Conservation (phyloP, 2,888 invertebrate genomes). For the Scaptomyza flava region DNA sequence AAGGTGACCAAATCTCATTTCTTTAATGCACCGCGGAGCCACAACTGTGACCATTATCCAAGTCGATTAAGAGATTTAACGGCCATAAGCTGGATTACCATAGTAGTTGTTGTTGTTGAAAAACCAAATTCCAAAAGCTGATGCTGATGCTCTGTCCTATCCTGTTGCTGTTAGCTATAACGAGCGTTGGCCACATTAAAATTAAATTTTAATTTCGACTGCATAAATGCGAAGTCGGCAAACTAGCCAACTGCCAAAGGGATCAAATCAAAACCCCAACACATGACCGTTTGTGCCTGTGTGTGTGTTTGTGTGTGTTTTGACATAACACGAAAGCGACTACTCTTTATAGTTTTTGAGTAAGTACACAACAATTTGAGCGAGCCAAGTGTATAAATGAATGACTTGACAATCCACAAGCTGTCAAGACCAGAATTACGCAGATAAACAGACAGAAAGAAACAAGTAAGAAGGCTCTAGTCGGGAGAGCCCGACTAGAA, state of each 20-base stretch:
- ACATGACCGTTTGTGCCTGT: conserved; percentile 9
- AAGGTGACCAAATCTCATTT: conserved; percentile 60
- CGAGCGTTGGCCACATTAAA: conserved; percentile 40
- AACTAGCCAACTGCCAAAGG: conserved; percentile 20
- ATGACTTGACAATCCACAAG: conserved; percentile 57
- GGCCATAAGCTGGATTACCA: conserved; percentile 37
- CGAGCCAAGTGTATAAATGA: conserved; percentile 65
- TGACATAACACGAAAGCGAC: conserved; percentile 59
- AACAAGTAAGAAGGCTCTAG: too few relatives aligned
- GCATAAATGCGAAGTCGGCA: conserved; percentile 30
- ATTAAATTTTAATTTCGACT: conserved; percentile 61
- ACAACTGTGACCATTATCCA: conserved; percentile 62
- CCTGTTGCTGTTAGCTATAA: conserved; percentile 5
- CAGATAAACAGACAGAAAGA: conserved; percentile 8
- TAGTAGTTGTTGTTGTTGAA: background rate
- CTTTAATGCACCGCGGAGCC: conserved; percentile 4
- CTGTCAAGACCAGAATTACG: conserved; percentile 24
- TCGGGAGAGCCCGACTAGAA: too few relatives aligned
- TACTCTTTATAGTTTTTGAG: conserved; percentile 64
- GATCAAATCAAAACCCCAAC: conserved; percentile 59
- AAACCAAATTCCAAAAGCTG: conserved; percentile 14
- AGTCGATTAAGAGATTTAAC: conserved; percentile 76
- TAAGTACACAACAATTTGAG: conserved; percentile 61
- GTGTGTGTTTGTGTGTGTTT: conserved; percentile 32
- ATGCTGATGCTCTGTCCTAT: background rate